A percentile compares a stretch with the other conserved stretches of the same genome.
Conservation (phyloP, 2,797 vertebrate species). For the Bovichtus diacanthus region DNA sequence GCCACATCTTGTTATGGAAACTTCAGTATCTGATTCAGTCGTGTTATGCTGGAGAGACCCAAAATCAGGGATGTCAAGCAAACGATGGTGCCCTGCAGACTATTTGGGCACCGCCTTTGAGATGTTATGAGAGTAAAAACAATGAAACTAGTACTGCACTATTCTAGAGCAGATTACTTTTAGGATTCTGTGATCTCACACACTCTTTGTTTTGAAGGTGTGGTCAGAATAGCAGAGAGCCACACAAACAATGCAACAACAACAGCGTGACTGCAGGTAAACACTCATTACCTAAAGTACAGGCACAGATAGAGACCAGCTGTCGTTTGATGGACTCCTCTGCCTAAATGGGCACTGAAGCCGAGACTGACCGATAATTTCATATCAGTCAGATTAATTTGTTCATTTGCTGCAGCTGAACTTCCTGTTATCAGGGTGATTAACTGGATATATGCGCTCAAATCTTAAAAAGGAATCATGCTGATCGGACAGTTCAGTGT, state of each 20-base stretch:
- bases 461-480: neutral
- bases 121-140: neutral
- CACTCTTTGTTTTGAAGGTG: neutral
- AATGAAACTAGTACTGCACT: neutral
- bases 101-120: neutral
- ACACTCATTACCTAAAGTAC: neutral
- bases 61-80: neutral
- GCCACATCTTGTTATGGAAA: neutral
- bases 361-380: conserved; percentile 1
- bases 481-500: neutral
- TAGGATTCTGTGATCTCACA: neutral
- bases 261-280: neutral
- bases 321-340: neutral
- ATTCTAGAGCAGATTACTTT: neutral
- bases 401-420: neutral
- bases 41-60: neutral
- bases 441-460: neutral
- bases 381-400: neutral
- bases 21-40: neutral
- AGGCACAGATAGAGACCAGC: neutral
- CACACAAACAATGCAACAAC: neutral
- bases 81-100: neutral
- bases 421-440: too few relatives aligned
- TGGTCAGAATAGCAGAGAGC: neutral
- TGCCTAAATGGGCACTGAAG: neutral